Base-by-base conservation (phyloP, 2,888 invertebrate species). In the Cistogaster globosa region DNA sequence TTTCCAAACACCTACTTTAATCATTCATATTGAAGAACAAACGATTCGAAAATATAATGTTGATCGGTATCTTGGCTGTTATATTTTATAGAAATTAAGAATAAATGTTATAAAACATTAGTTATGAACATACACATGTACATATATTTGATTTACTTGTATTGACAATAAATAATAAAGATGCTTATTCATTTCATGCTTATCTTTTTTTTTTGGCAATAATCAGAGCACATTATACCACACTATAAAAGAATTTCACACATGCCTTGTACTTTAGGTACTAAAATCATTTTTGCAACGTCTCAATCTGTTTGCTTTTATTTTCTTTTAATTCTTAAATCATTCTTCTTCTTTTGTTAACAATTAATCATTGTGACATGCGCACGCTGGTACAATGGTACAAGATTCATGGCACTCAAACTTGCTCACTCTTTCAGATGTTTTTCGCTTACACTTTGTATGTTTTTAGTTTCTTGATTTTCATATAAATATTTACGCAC, bases 211-310 rank as follows among this genome's bases (percentile, higher is more conserved):
- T 78, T 63, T 71, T 26, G 20, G 42, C n/a, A 69, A 63, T 76
- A 84, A 84, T 84, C 75, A 69, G 75, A 84, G 65, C 79, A 75
- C 55, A 84, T 80, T 72, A 60, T 22, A 55, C 45, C 67, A 76
- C 75, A 79, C 65, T 80, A 76, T 72, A 48, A 36, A 80, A 71
- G 65, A 60, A 80, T 80, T 80, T 80, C 65, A 84, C 75, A 71
- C 80, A 84, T 80, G 80, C 67, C 75, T 42, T 68, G 12, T 42
- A n/a, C 12, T 42, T 55, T 5, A 20, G 38, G 22, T 38, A 42
- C 48, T 12, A 60, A 12, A 4, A 42, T 2, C 11, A 42, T 42
- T 42, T 12, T 22, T 77, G 68, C 60, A 58, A 58, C 51, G 65
- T 51, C 55, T 16, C 16, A 16, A n/a, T 16, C 16, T 11, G 12